These are phyloP conservation scores for Cataglyphis altisquamis DNA, from an alignment of 2,888 invertebrate species.

Conservation along the genomic window DNA sequence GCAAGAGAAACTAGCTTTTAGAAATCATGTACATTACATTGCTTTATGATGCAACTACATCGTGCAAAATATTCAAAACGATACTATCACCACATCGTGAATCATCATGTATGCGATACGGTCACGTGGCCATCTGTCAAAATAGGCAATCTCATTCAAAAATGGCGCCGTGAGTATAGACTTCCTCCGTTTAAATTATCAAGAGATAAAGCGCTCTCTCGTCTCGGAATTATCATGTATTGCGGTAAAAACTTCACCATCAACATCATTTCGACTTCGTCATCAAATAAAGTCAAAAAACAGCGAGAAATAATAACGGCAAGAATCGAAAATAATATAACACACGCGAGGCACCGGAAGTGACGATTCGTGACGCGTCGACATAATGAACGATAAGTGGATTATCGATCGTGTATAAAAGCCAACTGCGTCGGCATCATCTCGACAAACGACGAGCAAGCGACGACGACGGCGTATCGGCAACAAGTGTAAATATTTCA, in stretches of 20 bases:
- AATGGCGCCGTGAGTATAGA: conserved; percentile 67
- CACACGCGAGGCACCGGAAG: not conserved
- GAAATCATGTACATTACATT: not conserved
- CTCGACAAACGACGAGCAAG: conserved; percentile 1
- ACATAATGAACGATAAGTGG: not conserved
- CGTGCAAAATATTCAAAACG: conserved; percentile 48
- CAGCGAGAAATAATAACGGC: no score
- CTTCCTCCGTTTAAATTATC: conserved; percentile 19
- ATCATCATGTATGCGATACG: conserved; percentile 60
- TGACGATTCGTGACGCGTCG: not conserved
- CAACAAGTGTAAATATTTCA: not conserved
- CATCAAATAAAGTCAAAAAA: not conserved
- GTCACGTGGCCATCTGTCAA: conserved; percentile 69
- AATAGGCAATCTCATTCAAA: conserved; percentile 76
- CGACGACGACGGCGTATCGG: not conserved
- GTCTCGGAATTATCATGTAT: not conserved
- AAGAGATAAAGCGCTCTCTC: not conserved
- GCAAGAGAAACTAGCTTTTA: not conserved
- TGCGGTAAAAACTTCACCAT: not conserved
- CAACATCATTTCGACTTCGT: not conserved
- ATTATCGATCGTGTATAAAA: conserved; percentile 46
- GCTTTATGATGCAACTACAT: conserved; percentile 24
- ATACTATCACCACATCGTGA: conserved; percentile 52
- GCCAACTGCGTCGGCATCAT: not conserved
- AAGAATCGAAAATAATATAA: not conserved